Percentiles rank a stretch among this genome's conserved stretches.
Conservation (phyloP, 2,797 vertebrate genomes). For the Fundulus diaphanus region DNA sequence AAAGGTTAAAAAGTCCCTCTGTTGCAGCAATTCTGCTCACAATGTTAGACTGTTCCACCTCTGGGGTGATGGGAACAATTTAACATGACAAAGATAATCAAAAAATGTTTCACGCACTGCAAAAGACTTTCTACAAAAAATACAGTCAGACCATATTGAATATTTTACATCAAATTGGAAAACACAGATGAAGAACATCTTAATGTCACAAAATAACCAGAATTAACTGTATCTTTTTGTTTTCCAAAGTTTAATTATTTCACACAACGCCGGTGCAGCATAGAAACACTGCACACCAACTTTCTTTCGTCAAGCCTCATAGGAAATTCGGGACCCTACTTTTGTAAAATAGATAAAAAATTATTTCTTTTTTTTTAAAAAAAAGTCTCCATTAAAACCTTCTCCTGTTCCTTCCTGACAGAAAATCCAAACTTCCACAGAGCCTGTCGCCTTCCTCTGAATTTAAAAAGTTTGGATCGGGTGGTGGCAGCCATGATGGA, state of each 20-base stretch:
- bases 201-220: background rate
- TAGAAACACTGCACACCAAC: too few species aligned
- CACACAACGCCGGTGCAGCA: background rate
- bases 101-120: background rate
- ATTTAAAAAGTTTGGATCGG: background rate
- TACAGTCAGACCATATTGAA: background rate
- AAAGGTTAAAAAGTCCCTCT: constrained; percentile 52
- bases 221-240: background rate
- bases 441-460: background rate
- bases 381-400: background rate
- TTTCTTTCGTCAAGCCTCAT: background rate
- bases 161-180: background rate
- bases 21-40: constrained; percentile 23
- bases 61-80: constrained; percentile 53
- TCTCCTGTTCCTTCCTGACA: background rate
- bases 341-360: background rate
- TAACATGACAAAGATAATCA: constrained; percentile 44
- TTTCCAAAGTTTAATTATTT: background rate
- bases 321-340: background rate
- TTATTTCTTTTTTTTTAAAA: background rate
- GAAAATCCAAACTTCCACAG: background rate
- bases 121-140: background rate
- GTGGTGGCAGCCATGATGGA: background rate
- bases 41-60: constrained; percentile 18
- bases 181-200: background rate